Conservation (phyloP, 2,888 invertebrate genomes). For the Anagyrus pseudococci region DNA sequence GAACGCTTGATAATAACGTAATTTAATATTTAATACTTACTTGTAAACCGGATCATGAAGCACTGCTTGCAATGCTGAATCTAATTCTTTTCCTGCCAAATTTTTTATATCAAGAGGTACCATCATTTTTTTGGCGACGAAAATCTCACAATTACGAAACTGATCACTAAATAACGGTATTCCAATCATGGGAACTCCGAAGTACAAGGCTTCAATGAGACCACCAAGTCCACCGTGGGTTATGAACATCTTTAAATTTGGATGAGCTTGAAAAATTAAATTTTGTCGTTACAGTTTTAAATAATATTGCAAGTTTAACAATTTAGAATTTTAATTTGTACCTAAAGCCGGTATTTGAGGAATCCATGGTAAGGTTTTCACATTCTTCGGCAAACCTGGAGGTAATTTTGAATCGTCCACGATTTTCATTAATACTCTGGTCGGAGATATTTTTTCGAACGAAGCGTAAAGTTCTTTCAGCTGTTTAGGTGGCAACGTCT, state of each 20-base stretch:
- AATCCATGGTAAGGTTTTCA: slow-evolving; percentile 44
- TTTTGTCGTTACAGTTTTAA: not conserved
- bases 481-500: slow-evolving; percentile 42
- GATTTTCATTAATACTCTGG: slow-evolving; percentile 46
- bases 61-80: slow-evolving; percentile 43
- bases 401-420: slow-evolving; percentile 37
- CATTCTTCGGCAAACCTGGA: slow-evolving; percentile 45
- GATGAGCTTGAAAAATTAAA: not conserved
- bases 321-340: slow-evolving; percentile 31
- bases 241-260: not conserved
- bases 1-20: too few species aligned
- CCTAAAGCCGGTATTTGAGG: slow-evolving; percentile 49
- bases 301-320: not conserved
- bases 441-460: slow-evolving; percentile 45
- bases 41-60: slow-evolving; percentile 45
- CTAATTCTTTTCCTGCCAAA: slow-evolving; percentile 41
- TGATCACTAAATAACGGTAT: slow-evolving; percentile 47
- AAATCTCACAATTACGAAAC: slow-evolving; percentile 44
- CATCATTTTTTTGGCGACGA: slow-evolving; percentile 43
- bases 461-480: slow-evolving; percentile 39
- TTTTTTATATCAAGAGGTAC: slow-evolving; percentile 38
- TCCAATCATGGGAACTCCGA: slow-evolving; percentile 45
- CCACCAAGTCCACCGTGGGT: slow-evolving; percentile 23
- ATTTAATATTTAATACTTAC: slow-evolving; percentile 24
- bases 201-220: slow-evolving; percentile 42